Percentiles rank a stretch among this genome's conserved stretches.
phyloP scores from a whole-genome alignment of 2,888 invertebrate genomes.

The Podotricha telesiphe region DNA sequence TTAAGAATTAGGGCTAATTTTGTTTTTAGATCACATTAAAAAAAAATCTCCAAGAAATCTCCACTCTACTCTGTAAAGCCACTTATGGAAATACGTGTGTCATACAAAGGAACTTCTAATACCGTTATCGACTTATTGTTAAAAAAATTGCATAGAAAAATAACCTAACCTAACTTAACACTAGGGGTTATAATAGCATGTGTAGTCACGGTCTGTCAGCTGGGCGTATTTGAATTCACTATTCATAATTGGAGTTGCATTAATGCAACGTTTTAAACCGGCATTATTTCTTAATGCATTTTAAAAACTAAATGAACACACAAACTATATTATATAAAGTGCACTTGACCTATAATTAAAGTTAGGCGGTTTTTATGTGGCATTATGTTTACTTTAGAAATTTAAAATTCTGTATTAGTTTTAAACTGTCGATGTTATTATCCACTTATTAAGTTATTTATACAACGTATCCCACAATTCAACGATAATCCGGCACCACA shows the following conservation, averaged over 20 bases:
- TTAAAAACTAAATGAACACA: conserved; percentile 30
- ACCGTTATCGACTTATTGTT: conserved; percentile 35
- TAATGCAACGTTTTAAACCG: conserved; percentile 42
- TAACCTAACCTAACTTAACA: conserved; percentile 4
- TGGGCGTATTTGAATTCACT: conserved; percentile 36
- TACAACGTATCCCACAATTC: too few relatives aligned
- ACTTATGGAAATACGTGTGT: conserved; percentile 43
- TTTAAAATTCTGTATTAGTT: too few relatives aligned
- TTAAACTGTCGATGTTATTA: too few relatives aligned
- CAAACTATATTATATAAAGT: conserved; percentile 21
- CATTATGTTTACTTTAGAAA: conserved; percentile 20
- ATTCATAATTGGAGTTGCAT: conserved; percentile 49
- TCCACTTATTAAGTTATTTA: too few relatives aligned
- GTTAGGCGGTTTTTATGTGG: conserved; percentile 3
- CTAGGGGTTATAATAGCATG: conserved; percentile 25
- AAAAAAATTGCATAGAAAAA: conserved; percentile 25
- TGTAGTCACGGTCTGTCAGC: conserved; percentile 17
- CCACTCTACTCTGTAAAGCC: conserved; percentile 37
- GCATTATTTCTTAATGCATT: conserved; percentile 36
- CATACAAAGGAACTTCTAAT: conserved; percentile 45
- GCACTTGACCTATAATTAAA: conserved; percentile 26
- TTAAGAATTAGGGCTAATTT: neutral
- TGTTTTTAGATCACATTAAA: conserved; percentile 1
- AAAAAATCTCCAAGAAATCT: conserved; percentile 3
- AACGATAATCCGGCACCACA: too few relatives aligned